Base-by-base conservation (phyloP, 1,140 invertebrate species). In the Oncopeltus fasciatus region DNA sequence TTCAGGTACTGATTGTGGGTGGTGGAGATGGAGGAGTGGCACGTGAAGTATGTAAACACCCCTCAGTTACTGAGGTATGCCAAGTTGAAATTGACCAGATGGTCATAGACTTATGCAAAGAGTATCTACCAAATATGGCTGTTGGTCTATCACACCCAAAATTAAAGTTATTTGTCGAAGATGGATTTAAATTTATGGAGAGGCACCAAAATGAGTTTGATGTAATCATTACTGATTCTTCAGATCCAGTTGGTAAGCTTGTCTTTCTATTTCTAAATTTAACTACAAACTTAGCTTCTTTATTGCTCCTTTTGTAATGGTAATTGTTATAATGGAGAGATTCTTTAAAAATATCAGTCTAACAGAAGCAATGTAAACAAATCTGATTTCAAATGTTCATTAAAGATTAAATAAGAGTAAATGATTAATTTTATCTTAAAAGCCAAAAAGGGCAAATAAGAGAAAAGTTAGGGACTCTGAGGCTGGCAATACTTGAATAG, bases 191-290 rank as follows among this genome's bases (percentile, higher is more conserved):
- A 67, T 99, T 93, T 72, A 87, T 99, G 80, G 86, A 87, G 66
- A 80, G 87, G 38, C 91, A 95, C 68, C 76, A 78, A 53, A 79
- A 83, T 29, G 83, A 91, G 75, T 99, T 94, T 75, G 95, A 98
- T 77, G 87, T 99, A 26, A 95, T 99, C 59, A 97, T 99, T 33
- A 99, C 96, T 0, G 96, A 99, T 72, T 96, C 93, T 49, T 95
- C 92, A 29, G 95, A 98, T 77, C 95, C 95, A 16, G 80, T 96
- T 43, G 95, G 85, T 83, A 69, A 71, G 31, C 14, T 8, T 38
- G 31, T n/a, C n/a, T n/a, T n/a, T n/a, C n/a, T n/a, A n/a, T n/a
- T n/a, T n/a, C n/a, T n/a, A n/a, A n/a, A n/a, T n/a, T n/a, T n/a
- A n/a, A n/a, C n/a, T n/a, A n/a, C n/a, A n/a, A n/a, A n/a, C n/a